These are phyloP conservation scores for Equus przewalskii DNA, from an alignment of 2,113 vertebrate species.

Conservation along the genomic window DNA sequence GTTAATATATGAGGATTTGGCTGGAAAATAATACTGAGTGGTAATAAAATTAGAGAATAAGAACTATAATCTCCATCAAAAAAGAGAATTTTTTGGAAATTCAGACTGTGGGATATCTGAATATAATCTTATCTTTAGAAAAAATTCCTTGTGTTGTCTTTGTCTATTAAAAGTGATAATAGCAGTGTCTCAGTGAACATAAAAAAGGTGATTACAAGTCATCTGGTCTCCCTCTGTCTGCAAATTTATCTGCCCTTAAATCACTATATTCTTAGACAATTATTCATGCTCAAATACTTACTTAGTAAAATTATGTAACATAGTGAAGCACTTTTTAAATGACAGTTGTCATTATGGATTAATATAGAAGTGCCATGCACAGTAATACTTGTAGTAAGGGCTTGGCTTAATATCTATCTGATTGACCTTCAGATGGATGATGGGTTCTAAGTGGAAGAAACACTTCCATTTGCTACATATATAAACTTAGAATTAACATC, in stretches of 20 bases:
- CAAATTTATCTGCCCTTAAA: neutral
- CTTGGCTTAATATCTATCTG: neutral
- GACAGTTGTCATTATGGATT: neutral
- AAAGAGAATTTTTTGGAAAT: neutral
- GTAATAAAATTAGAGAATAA: neutral
- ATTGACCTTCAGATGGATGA: neutral
- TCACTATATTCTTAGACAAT: neutral
- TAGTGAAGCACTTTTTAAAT: neutral
- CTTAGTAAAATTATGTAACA: neutral
- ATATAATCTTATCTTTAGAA: neutral
- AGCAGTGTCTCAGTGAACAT: neutral
- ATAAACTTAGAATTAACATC: neutral
- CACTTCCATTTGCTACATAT: neutral
- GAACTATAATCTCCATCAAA: neutral
- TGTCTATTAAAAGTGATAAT: neutral
- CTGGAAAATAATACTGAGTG: slow-evolving; percentile 6
- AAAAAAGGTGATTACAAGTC: neutral
- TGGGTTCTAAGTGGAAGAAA: neutral
- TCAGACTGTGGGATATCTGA: neutral
- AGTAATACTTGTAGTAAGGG: neutral
- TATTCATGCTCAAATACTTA: neutral
- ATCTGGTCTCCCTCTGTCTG: neutral
- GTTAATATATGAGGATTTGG: neutral
- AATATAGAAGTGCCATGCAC: neutral
- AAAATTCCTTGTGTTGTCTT: neutral